Conservation (phyloP, 1,140 invertebrate genomes). For the Coboldia fuscipes region DNA sequence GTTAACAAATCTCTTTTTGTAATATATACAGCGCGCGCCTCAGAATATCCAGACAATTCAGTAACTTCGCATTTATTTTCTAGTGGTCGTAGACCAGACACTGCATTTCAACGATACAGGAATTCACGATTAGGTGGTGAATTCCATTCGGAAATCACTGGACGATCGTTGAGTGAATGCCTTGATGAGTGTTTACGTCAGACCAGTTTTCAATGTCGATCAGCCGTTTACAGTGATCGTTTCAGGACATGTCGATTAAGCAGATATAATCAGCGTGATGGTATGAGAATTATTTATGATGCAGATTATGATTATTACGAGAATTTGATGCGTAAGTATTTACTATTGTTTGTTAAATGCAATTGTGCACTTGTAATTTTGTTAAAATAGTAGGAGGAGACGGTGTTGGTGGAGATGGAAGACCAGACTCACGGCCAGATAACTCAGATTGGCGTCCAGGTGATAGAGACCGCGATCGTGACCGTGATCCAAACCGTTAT, state of each 20-base stretch:
- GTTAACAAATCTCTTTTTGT: not conserved
- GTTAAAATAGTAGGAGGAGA: constrained; percentile 18
- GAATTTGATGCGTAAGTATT: constrained; percentile 66
- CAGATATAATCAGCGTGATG: constrained; percentile 66
- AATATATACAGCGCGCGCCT: not conserved
- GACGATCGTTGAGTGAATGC: constrained; percentile 66
- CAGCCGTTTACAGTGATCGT: constrained; percentile 68
- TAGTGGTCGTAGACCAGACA: constrained; percentile 57
- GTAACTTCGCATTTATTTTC: constrained; percentile 59
- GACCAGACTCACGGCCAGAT: not conserved
- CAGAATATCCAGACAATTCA: constrained; percentile 62
- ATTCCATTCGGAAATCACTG: constrained; percentile 74
- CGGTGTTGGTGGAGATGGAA: constrained; percentile 7
- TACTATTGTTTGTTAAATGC: no score
- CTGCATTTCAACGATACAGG: constrained; percentile 69
- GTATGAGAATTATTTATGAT: constrained; percentile 72
- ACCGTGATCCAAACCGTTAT: constrained; percentile 23
- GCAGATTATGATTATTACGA: constrained; percentile 82
- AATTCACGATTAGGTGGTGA: constrained; percentile 66
- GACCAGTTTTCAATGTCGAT: constrained; percentile 68
- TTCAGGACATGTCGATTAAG: constrained; percentile 64
- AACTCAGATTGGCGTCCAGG: constrained; percentile 6
- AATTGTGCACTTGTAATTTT: no score
- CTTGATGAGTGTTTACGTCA: constrained; percentile 71
- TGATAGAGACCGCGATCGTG: constrained; percentile 17